Evolutionary conservation across 2,113 vertebrate genomes (phyloP), one percentile per base, ranked within the genome.

Genomic region (Psilopogon haemacephalus): DNA sequence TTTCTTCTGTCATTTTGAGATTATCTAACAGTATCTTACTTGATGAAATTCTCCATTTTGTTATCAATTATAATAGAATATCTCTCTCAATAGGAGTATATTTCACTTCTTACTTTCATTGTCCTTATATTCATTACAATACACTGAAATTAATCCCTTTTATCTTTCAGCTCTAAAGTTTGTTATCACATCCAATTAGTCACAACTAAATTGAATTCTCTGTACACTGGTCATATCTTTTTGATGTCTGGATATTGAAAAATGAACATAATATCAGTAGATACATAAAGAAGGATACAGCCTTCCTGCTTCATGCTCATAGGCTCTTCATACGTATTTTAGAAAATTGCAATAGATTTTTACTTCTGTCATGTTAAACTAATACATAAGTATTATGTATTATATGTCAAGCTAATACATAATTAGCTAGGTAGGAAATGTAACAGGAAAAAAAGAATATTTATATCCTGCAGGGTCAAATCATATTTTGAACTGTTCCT

Each of bases 401-500:
- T n/a, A n/a, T n/a, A n/a, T n/a, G n/a, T n/a, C 70, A 92, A 93
- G 26, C 60, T 86, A 72, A 91, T 72, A 62, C 42, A 65, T 92
- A 95, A 92, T 92, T 95, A 94, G 73, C 46, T 54, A 93, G 76
- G 87, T 56, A 90, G 30, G 58, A 95, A 74, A 81, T 67, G 23
- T 71, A 88, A 76, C 60, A 79, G 65, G 86, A 95, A 88, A 64
- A 27, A 26, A 46, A 62, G 80, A 88, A 52, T 94, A 95, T 94
- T 94, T 88, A 86, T 79, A 88, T 62, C 55, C 44, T 94, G 62
- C 67, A 76, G 68, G 60, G 78, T 89, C 65, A 94, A 69, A 60
- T 26, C 11, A 16, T 69, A 64, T 84, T 90, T 93, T 94, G 75
- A 95, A 91, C 77, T 62, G 33, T 46, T 92, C 67, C 38, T 76